phyloP scores from a whole-genome alignment of 2,113 vertebrate genomes.

The Hucho hucho region DNA sequence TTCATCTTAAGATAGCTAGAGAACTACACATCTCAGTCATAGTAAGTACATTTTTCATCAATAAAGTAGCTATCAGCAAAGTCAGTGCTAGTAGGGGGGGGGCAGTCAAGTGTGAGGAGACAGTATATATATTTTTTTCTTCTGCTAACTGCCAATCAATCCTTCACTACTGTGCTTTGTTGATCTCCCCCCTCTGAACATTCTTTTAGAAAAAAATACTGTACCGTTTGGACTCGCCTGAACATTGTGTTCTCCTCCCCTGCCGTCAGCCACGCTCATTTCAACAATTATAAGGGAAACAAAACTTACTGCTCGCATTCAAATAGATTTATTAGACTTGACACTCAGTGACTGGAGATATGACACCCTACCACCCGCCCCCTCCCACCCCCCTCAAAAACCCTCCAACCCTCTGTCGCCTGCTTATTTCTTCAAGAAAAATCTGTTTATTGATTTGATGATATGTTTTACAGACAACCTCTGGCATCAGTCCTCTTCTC shows the following conservation, averaged over 20 bases:
- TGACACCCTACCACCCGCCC: conserved; percentile 12
- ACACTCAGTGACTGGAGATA: conserved; percentile 54
- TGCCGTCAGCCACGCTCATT: conserved; percentile 56
- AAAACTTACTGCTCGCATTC: conserved; percentile 53
- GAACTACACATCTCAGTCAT: no score
- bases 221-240: neutral
- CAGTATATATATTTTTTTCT: neutral
- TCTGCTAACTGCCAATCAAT: neutral
- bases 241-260: conserved; percentile 18
- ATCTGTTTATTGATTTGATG: conserved; percentile 47
- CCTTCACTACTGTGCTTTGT: neutral
- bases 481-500: conserved; percentile 86
- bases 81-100: no score
- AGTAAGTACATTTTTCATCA: no score
- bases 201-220: neutral
- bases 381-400: conserved; percentile 7
- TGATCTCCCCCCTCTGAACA: neutral
- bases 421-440: conserved; percentile 42
- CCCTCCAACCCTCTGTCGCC: conserved; percentile 57
- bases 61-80: no score
- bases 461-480: conserved; percentile 75
- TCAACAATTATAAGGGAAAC: conserved; percentile 55
- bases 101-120: no score
- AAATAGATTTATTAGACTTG: conserved; percentile 63
- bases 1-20: no score